Conservation (phyloP, 2,113 vertebrate species). For the Pomatostomus ruficeps region DNA sequence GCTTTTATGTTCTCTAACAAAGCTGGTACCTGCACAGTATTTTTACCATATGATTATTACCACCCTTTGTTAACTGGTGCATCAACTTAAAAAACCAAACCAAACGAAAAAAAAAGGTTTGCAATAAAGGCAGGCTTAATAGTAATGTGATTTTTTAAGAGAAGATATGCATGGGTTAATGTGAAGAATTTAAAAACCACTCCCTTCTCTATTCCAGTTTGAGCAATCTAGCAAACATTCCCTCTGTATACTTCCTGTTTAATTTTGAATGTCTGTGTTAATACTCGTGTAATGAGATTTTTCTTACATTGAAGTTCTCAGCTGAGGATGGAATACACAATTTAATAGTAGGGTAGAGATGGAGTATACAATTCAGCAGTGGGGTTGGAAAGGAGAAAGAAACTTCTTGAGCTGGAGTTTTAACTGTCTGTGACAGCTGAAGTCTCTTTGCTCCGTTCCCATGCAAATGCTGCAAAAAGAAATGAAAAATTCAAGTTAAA, state of each 20-base stretch:
- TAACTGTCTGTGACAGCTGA: neutral
- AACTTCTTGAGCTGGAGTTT: neutral
- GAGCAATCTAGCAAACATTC: slow-evolving; percentile 59
- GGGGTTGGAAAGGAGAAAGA: neutral
- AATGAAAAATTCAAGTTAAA: neutral
- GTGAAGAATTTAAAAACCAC: slow-evolving; percentile 55
- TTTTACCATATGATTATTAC: neutral
- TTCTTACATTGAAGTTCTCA: slow-evolving; percentile 6
- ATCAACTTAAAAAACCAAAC: neutral
- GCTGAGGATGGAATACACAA: neutral
- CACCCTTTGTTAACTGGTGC: neutral
- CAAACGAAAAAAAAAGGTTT: neutral
- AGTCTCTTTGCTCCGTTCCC: neutral
- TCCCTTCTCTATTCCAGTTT: slow-evolving; percentile 57
- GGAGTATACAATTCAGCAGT: neutral
- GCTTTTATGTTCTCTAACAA: neutral
- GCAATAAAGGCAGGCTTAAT: neutral
- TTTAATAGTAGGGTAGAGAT: neutral
- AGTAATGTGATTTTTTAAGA: neutral
- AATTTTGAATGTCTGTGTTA: slow-evolving; percentile 38
- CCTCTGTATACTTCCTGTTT: slow-evolving; percentile 61
- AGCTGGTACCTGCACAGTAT: neutral
- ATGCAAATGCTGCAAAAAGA: neutral
- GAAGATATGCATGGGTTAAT: slow-evolving; percentile 55
- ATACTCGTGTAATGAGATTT: slow-evolving; percentile 24